phyloP scores from a whole-genome alignment of 1,140 invertebrate species.

The Centruroides vittatus region DNA sequence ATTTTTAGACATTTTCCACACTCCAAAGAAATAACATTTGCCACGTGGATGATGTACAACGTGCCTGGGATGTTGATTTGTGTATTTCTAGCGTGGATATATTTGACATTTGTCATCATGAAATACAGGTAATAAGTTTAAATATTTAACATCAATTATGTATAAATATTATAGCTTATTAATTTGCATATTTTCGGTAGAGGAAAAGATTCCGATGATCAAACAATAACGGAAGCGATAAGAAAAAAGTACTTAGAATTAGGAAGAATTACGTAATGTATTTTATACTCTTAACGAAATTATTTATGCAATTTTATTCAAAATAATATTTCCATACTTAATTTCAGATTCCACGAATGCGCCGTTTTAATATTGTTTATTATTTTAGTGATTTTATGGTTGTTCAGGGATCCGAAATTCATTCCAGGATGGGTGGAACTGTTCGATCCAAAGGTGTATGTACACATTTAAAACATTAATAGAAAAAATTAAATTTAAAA shows the following conservation, averaged over 20 bases:
- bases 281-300: neutral
- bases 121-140: slow-evolving; percentile 31
- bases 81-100: slow-evolving; percentile 51
- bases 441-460: slow-evolving; percentile 38
- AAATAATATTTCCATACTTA: neutral
- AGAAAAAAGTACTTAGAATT: slow-evolving; percentile 14
- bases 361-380: slow-evolving; percentile 61
- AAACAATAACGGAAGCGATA: slow-evolving; percentile 13
- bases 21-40: slow-evolving; percentile 43
- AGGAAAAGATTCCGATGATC: neutral
- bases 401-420: slow-evolving; percentile 72
- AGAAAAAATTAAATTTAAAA: too few relatives aligned
- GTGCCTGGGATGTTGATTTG: slow-evolving; percentile 53
- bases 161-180: neutral
- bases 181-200: neutral
- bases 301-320: neutral
- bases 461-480: neutral
- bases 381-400: slow-evolving; percentile 64
- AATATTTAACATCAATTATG: neutral
- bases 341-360: slow-evolving; percentile 50
- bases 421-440: slow-evolving; percentile 52
- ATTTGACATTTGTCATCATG: slow-evolving; percentile 50
- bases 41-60: slow-evolving; percentile 54
- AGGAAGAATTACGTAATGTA: slow-evolving; percentile 15
- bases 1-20: slow-evolving; percentile 11